These are phyloP conservation scores for Folsomia manolachei DNA, from an alignment of 2,888 invertebrate genomes.

Conservation along the genomic window DNA sequence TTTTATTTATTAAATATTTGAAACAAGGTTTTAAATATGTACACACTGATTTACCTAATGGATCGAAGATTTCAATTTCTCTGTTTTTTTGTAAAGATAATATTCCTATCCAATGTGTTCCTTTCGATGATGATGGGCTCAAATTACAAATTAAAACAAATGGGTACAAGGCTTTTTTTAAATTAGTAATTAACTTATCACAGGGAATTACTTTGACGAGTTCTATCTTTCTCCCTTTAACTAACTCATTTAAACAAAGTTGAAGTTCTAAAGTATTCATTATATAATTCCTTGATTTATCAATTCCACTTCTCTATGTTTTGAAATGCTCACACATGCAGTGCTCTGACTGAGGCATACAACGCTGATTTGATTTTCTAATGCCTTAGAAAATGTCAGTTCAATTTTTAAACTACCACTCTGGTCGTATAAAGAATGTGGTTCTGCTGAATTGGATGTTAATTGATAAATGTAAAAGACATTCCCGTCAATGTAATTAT, in stretches of 20 bases:
- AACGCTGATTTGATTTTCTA: background rate
- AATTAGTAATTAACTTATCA: too few relatives aligned
- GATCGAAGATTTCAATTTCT: background rate
- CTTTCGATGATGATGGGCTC: background rate
- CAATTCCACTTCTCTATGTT: background rate
- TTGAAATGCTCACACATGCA: background rate
- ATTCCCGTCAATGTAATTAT: background rate
- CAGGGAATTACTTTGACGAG: background rate
- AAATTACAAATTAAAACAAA: background rate
- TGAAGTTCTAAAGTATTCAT: background rate
- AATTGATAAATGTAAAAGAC: background rate
- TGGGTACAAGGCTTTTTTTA: too few relatives aligned
- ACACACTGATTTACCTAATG: background rate
- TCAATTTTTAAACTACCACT: background rate
- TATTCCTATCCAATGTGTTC: background rate
- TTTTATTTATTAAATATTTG: background rate
- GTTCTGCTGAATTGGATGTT: background rate
- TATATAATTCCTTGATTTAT: background rate
- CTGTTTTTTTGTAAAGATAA: background rate
- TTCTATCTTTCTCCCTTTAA: background rate
- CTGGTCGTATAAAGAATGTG: background rate
- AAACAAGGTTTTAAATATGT: background rate
- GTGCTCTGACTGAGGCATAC: background rate
- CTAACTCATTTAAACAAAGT: background rate
- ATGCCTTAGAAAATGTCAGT: background rate